phyloP scores from a whole-genome alignment of 2,797 vertebrate species.

The Carcharodon carcharias region DNA sequence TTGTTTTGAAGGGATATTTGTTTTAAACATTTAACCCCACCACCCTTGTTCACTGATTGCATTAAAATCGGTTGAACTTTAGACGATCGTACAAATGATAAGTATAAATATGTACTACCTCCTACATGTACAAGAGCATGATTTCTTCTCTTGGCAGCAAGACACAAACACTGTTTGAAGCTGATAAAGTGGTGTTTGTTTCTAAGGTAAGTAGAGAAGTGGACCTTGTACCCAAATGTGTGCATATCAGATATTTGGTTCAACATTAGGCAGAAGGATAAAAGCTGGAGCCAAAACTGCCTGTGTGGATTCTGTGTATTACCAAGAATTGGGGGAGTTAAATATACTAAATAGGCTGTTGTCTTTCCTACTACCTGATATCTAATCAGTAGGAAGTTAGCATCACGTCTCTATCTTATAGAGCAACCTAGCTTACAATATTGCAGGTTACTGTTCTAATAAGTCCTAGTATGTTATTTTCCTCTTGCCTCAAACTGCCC shows the following conservation, averaged over 20 bases:
- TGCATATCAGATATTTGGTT: neutral
- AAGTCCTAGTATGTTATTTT: neutral
- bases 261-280: neutral
- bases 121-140: neutral
- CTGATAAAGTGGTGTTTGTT: slow-evolving; percentile 24
- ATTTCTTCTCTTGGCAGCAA: neutral
- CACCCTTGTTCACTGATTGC: neutral
- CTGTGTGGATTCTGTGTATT: no score
- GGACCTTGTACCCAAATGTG: neutral
- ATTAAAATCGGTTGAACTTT: neutral
- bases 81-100: neutral
- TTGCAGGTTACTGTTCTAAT: neutral
- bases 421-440: neutral
- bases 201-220: neutral
- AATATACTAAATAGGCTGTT: neutral
- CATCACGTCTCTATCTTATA: neutral
- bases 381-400: neutral
- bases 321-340: neutral
- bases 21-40: neutral
- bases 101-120: neutral
- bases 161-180: neutral
- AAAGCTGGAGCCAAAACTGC: neutral
- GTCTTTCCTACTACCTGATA: neutral
- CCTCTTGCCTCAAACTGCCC: neutral
- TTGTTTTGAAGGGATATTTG: neutral